Conservation (phyloP, 1,140 invertebrate species). For the Ectropis grisescens region DNA sequence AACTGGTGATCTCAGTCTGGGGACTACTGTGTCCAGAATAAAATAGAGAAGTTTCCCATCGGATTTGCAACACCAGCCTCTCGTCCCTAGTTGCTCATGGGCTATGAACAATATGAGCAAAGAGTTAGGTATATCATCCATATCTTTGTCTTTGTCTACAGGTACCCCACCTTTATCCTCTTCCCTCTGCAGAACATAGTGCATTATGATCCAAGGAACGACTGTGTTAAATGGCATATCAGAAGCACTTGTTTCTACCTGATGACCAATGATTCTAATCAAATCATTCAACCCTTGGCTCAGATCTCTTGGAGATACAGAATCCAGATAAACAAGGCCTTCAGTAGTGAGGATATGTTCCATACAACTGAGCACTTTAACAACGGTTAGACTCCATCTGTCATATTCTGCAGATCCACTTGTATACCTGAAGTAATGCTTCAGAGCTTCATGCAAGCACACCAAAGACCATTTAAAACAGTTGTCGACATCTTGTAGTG, state of each 20-base stretch:
- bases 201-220: slow-evolving; percentile 87
- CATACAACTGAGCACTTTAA: slow-evolving; percentile 77
- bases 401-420: slow-evolving; percentile 68
- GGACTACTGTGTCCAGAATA: slow-evolving; percentile 80
- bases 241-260: slow-evolving; percentile 75
- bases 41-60: slow-evolving; percentile 84
- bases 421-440: slow-evolving; percentile 69
- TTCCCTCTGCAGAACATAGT: slow-evolving; percentile 80
- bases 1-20: slow-evolving; percentile 74
- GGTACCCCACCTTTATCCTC: slow-evolving; percentile 58
- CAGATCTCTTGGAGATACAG: slow-evolving; percentile 68
- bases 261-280: slow-evolving; percentile 80
- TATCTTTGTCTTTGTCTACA: slow-evolving; percentile 61
- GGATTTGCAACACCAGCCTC: slow-evolving; percentile 82
- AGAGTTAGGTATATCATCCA: slow-evolving; percentile 78
- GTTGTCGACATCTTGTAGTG: slow-evolving; percentile 67
- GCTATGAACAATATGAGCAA: slow-evolving; percentile 84
- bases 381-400: slow-evolving; percentile 75
- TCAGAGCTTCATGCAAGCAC: slow-evolving; percentile 75
- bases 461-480: slow-evolving; percentile 84
- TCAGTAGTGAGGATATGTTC: slow-evolving; percentile 75
- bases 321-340: slow-evolving; percentile 64
- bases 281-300: slow-evolving; percentile 81
- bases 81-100: slow-evolving; percentile 87
- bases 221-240: slow-evolving; percentile 80